Base-by-base conservation (phyloP, 1,140 invertebrate genomes). In the Drosophila burlai region DNA sequence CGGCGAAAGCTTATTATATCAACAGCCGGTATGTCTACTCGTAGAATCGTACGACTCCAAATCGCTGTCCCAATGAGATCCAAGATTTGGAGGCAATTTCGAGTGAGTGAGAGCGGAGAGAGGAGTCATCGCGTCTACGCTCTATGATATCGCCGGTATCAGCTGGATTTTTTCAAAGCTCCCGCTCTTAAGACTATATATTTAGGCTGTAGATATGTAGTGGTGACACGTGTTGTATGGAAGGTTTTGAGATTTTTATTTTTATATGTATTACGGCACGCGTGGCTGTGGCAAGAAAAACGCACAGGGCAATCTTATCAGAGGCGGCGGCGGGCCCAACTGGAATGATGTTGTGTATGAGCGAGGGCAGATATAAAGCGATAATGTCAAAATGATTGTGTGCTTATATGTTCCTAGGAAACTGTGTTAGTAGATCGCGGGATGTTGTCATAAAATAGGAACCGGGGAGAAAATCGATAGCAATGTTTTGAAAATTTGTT, bases 161-260 rank as follows among this genome's bases (percentile, higher is more conserved):
- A 46, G 16, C 55, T 78, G 57, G 58, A 54, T 29, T 52, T 77
- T 21, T 26, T 26, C 24, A 38, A 45, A 65, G 36, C 42, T 61
- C 47, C 46, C 47, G 11, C 36, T 67, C 74, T 43, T 10, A 16
- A 42, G 31, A 47, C 7, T 34, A 21, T 43, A 54, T 13, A 54
- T 40, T n/a, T 24, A 4, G 36, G 4, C 34, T 16, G 7, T 24
- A 16, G 13, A 16, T 61, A 54, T 52, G 36, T 42, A 40, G 34
- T 26, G 21, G 54, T 57, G 54, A 50, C 64, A 61, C 50, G 55
- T 62, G 38, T 69, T 69, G 26, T 64, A 65, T 50, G 18, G 46
- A 34, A 49, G 57, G 49, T 50, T 78, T 78, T 57, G 16, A 62
- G 74, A 78, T 78, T 78, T 78, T 62, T 78, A 78, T 78, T 78